Evolutionary conservation across 1,140 invertebrate genomes (phyloP).

Genomic region (Drosophila albomicans): DNA sequence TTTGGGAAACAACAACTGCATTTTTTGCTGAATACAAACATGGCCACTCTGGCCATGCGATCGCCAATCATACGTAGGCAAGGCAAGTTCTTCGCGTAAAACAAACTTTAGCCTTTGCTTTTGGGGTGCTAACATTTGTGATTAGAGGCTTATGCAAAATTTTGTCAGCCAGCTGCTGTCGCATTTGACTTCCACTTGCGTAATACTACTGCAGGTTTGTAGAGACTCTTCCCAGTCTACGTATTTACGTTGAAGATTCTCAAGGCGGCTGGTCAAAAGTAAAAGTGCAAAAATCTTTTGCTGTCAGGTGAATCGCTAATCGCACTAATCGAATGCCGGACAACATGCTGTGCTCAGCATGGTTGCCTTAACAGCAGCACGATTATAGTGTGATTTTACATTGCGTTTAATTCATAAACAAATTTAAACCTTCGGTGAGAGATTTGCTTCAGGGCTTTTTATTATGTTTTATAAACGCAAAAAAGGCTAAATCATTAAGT

Average conservation of each 20-base stretch:
- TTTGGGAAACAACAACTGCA: slow-evolving; percentile 28
- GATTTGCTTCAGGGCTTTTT: slow-evolving; percentile 13
- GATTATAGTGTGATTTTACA: slow-evolving; percentile 55
- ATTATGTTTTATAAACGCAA: background rate
- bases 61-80: slow-evolving; percentile 3
- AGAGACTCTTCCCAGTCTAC: slow-evolving; percentile 12
- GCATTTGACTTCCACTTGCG: slow-evolving; percentile 50
- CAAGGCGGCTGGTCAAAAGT: slow-evolving; percentile 56
- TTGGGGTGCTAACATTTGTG: slow-evolving; percentile 57
- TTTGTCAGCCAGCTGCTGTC: slow-evolving; percentile 37
- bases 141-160: slow-evolving; percentile 64
- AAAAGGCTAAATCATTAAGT: background rate
- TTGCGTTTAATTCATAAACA: slow-evolving; percentile 34
- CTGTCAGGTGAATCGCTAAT: slow-evolving; percentile 44
- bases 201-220: slow-evolving; percentile 37
- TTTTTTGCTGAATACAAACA: slow-evolving; percentile 53
- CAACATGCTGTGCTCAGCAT: slow-evolving; percentile 40
- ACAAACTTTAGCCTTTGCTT: slow-evolving; percentile 74
- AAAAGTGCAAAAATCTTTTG: slow-evolving; percentile 56
- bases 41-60: slow-evolving; percentile 28
- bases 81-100: slow-evolving; percentile 48
- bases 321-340: slow-evolving; percentile 34
- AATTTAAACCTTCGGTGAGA: slow-evolving; percentile 31
- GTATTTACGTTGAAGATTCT: slow-evolving; percentile 40
- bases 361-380: slow-evolving; percentile 22